phyloP scores from a whole-genome alignment of 2,797 vertebrate genomes.

The Periophthalmus magnuspinnatus region DNA sequence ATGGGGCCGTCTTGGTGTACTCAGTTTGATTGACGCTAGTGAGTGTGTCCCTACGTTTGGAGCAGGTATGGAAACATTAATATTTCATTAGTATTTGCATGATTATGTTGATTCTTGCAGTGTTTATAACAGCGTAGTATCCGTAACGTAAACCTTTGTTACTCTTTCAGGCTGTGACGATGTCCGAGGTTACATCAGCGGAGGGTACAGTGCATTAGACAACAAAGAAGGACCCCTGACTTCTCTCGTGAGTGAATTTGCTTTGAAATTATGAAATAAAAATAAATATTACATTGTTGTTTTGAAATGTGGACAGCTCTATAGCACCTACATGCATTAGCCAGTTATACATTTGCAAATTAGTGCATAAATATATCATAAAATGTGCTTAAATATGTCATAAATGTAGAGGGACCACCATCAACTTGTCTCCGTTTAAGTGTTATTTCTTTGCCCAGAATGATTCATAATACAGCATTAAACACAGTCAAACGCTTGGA shows the following conservation, averaged over 20 bases:
- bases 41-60: constrained; percentile 82
- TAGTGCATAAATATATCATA: no score
- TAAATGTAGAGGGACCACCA: no score
- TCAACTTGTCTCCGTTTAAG: no score
- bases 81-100: neutral
- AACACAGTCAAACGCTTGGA: no score
- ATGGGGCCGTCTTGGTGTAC: constrained; percentile 76
- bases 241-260: constrained; percentile 62
- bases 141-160: neutral
- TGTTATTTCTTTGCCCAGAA: no score
- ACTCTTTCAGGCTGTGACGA: constrained; percentile 71
- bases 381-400: no score
- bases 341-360: no score
- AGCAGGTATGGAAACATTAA: constrained; percentile 64
- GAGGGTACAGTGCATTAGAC: constrained; percentile 74
- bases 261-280: constrained; percentile 18
- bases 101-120: neutral
- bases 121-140: neutral
- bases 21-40: constrained; percentile 80
- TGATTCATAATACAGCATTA: no score
- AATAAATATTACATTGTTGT: neutral
- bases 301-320: neutral
- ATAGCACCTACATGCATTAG: no score
- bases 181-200: constrained; percentile 76
- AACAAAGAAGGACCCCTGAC: constrained; percentile 77